Evolutionary conservation across 2,888 invertebrate species (phyloP), one percentile per base, ranked within the genome.

Genomic region (Lepetodrilus schrolli): DNA sequence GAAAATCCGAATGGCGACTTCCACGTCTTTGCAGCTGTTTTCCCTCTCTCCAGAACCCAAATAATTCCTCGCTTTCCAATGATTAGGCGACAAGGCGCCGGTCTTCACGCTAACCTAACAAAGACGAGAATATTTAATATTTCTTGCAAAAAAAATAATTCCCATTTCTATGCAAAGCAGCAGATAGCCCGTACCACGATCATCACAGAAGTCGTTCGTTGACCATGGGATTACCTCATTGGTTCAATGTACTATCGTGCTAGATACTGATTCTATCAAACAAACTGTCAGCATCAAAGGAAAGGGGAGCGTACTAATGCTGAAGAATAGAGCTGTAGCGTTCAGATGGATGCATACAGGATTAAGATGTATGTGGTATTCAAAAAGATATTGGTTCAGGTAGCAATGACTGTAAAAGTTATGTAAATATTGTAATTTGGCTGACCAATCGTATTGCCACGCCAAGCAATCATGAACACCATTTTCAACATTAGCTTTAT

Each of bases 21-120:
- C 26, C 30, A 58, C 13, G 13, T 58, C 30, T 30, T 30, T 30
- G 58, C 58, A 58, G 58, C 23, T 58, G 58, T 58, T 58, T 58
- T 58, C 17, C 30, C 58, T 58, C 58, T 58, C 58, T 30, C 34
- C 58, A 26, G 43, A 58, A 23, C n/a, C 26, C 26, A 58, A 58
- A 26, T 26, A 58, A 34, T 58, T 58, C 58, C 30, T 30, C 30
- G 17, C 23, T 30, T 34, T 26, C 30, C 30, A 26, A 7, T 58
- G 58, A 58, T 58, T 58, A 58, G 58, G 58, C 58, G 58, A 58
- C 58, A 58, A 58, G 58, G 58, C 58, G 58, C 58, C 58, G 34
- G 34, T 58, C 34, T 58, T 58, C 58, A 34, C 58, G 58, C 26
- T 26, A 30, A 10, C 23, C 58, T 23, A 58, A 58, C 58, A 58